Evolutionary conservation across 2,888 invertebrate genomes (phyloP).

Genomic region (Blera fallax): DNA sequence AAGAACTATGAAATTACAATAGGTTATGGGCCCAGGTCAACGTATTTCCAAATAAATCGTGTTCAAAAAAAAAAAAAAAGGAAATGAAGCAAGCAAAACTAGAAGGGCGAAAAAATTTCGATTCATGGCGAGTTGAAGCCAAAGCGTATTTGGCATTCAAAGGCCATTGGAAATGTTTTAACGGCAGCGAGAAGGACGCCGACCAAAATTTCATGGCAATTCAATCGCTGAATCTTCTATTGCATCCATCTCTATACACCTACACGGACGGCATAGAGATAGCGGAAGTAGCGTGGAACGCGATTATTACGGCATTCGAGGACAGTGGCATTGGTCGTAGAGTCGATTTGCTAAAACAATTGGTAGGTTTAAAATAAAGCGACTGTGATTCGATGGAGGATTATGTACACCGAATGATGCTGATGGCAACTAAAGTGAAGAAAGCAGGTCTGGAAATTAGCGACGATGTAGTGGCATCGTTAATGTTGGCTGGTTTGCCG

Average conservation of each 20-base stretch:
- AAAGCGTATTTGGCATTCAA: too few species aligned
- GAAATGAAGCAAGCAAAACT: too few species aligned
- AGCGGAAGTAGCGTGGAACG: not conserved
- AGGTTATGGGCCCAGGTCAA: too few species aligned
- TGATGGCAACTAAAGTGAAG: not conserved
- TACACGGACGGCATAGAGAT: not conserved
- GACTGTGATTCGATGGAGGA: constrained; percentile 8
- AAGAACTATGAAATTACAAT: too few species aligned
- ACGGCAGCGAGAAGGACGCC: not conserved
- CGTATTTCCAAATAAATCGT: too few species aligned
- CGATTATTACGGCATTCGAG: constrained; percentile 1
- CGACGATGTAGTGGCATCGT: not conserved
- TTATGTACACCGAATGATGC: constrained; percentile 10
- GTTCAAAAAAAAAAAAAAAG: too few species aligned
- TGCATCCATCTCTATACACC: not conserved
- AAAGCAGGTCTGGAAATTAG: not conserved
- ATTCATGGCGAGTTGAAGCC: too few species aligned
- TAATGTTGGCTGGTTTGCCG: not conserved
- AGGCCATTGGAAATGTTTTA: not conserved
- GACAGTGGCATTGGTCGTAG: constrained; percentile 1
- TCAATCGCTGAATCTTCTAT: not conserved
- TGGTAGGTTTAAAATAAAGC: not conserved
- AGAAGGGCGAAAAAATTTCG: too few species aligned
- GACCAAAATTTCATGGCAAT: constrained; percentile 5
- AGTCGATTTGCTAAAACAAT: constrained; percentile 13